phyloP scores from a whole-genome alignment of 2,797 vertebrate species.

The Amphiprion clarkii region DNA sequence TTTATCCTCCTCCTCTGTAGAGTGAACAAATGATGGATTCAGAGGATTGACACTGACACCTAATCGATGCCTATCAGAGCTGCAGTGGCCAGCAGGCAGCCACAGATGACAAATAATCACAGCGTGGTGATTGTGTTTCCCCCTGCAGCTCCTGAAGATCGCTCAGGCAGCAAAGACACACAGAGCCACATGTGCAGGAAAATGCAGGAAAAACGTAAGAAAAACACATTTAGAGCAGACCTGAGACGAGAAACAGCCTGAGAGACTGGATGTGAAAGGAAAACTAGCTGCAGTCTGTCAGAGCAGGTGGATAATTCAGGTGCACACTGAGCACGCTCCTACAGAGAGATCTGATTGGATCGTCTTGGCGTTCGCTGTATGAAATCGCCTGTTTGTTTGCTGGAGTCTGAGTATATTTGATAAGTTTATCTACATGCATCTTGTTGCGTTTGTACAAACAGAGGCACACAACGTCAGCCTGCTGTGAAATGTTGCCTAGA shows the following conservation, averaged over 20 bases:
- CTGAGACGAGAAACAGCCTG: background rate
- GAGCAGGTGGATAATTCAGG: slow-evolving; percentile 55
- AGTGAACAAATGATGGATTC: slow-evolving; percentile 50
- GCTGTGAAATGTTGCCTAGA: background rate
- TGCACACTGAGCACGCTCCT: slow-evolving; percentile 21
- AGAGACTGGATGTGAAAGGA: slow-evolving; percentile 14
- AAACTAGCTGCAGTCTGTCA: slow-evolving; percentile 9
- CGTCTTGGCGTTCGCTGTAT: slow-evolving; percentile 7
- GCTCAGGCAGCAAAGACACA: background rate
- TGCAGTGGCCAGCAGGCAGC: slow-evolving; percentile 41
- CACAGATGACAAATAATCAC: slow-evolving; percentile 68
- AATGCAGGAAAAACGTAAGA: background rate
- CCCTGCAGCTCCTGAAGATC: slow-evolving; percentile 39
- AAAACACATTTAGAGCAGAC: background rate
- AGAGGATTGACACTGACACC: slow-evolving; percentile 58
- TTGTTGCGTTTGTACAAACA: background rate
- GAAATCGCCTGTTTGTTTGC: slow-evolving; percentile 8
- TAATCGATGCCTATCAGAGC: slow-evolving; percentile 71
- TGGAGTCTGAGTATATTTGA: slow-evolving; percentile 13
- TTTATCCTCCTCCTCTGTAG: slow-evolving; percentile 28
- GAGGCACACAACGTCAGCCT: background rate
- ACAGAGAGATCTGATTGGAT: slow-evolving; percentile 44
- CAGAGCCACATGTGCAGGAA: too few relatives aligned
- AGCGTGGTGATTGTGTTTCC: slow-evolving; percentile 32
- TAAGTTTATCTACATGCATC: background rate